Percentiles rank a stretch among this genome's conserved stretches.
phyloP scores from a whole-genome alignment of 2,888 invertebrate species.

The Eumacrocentrus americanus region DNA sequence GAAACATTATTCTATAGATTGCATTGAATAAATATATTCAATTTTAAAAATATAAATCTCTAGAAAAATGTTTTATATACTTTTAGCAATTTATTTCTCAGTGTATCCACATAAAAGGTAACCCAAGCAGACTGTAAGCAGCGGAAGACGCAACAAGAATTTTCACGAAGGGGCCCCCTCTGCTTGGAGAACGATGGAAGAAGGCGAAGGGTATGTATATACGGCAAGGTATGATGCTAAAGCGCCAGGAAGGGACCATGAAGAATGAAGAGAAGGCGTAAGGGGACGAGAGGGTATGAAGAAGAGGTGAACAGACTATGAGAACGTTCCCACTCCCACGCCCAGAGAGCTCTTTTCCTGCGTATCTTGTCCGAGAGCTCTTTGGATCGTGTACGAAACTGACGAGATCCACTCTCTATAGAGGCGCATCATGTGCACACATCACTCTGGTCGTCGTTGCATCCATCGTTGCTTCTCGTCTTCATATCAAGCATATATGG shows the following conservation, averaged over 20 bases:
- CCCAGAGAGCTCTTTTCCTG: slow-evolving; percentile 55
- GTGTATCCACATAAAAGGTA: no score
- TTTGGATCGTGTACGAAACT: slow-evolving; percentile 3
- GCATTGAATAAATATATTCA: no score
- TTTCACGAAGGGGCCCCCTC: no score
- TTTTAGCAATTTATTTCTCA: no score
- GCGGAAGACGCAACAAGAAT: no score
- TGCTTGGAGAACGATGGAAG: slow-evolving; percentile 12
- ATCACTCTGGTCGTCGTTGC: background rate
- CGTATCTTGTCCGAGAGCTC: slow-evolving; percentile 27
- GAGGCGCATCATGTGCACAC: background rate
- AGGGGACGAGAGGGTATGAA: slow-evolving; percentile 19
- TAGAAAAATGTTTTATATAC: no score
- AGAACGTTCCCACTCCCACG: slow-evolving; percentile 62
- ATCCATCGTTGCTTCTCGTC: background rate
- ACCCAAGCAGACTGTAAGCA: no score
- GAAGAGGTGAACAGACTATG: slow-evolving; percentile 46
- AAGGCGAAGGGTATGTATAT: slow-evolving; percentile 4
- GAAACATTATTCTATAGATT: no score
- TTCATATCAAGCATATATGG: background rate
- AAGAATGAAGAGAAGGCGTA: slow-evolving; percentile 10
- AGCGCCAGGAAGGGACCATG: slow-evolving; percentile 9
- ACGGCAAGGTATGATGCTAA: background rate
- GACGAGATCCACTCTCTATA: slow-evolving; percentile 3
- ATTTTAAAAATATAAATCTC: no score